phyloP scores from a whole-genome alignment of 2,797 vertebrate genomes.

The Hypotaenidia philippensis region DNA sequence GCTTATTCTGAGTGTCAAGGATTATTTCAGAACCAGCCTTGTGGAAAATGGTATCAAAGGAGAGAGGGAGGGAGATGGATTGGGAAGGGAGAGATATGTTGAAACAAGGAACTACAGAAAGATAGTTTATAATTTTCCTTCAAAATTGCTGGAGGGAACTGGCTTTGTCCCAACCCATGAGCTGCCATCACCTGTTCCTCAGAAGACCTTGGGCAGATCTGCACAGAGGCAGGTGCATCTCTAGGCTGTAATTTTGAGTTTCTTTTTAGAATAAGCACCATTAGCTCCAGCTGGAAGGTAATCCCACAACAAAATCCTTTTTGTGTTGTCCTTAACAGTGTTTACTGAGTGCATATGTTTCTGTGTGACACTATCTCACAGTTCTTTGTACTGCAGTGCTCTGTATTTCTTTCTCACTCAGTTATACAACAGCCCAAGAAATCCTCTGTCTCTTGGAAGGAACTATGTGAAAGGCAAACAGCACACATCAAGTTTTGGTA shows the following conservation, averaged over 20 bases:
- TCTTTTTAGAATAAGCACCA: not conserved
- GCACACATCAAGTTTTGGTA: not conserved
- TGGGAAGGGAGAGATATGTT: not conserved
- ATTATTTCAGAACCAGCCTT: not conserved
- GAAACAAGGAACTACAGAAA: not conserved
- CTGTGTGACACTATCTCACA: not conserved
- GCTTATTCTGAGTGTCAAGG: not conserved
- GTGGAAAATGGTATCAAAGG: not conserved
- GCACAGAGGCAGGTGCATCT: not conserved
- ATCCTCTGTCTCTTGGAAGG: not conserved
- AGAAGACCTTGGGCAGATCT: not conserved
- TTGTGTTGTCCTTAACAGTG: not conserved
- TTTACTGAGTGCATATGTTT: not conserved
- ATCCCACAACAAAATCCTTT: not conserved
- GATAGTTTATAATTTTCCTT: not conserved
- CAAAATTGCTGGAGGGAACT: not conserved
- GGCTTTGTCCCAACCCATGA: not conserved
- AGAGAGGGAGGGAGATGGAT: not conserved
- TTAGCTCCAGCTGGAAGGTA: not conserved
- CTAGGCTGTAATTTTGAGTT: rapidly evolving
- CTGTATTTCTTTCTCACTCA: not conserved
- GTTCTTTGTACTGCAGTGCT: not conserved
- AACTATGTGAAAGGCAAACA: not conserved
- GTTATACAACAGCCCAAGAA: not conserved
- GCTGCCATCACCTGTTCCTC: not conserved